These are phyloP conservation scores for Pica pica DNA, from an alignment of 2,113 vertebrate genomes.

Conservation along the genomic window DNA sequence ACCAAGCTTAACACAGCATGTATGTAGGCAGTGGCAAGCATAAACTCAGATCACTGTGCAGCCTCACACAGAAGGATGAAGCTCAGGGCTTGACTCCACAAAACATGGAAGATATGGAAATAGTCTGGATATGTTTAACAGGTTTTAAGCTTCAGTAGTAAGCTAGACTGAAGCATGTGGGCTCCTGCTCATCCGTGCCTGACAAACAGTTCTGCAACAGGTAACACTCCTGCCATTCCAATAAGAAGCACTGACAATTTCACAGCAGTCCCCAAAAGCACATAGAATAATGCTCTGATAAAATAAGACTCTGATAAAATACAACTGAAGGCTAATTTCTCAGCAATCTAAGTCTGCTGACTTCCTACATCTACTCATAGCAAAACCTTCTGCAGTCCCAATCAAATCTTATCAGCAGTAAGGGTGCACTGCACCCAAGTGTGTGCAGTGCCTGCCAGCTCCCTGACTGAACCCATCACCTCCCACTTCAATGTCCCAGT, in stretches of 20 bases:
- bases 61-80: neutral
- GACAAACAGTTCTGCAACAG: neutral
- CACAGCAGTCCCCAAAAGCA: neutral
- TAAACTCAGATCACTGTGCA: neutral
- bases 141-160: neutral
- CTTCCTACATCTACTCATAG: neutral
- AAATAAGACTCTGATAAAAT: neutral
- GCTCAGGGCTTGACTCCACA: neutral
- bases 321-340: neutral
- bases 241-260: neutral
- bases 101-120: neutral
- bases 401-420: neutral
- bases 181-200: neutral
- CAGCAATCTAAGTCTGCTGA: neutral
- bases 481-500: accelerated
- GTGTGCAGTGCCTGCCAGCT: neutral
- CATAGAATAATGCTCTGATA: neutral
- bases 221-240: neutral
- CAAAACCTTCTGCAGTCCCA: neutral
- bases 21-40: neutral
- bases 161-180: neutral
- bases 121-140: neutral
- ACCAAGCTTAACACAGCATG: neutral
- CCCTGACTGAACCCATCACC: neutral
- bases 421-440: neutral